Conservation (phyloP, 2,888 invertebrate species). For the Tineola bisselliella region DNA sequence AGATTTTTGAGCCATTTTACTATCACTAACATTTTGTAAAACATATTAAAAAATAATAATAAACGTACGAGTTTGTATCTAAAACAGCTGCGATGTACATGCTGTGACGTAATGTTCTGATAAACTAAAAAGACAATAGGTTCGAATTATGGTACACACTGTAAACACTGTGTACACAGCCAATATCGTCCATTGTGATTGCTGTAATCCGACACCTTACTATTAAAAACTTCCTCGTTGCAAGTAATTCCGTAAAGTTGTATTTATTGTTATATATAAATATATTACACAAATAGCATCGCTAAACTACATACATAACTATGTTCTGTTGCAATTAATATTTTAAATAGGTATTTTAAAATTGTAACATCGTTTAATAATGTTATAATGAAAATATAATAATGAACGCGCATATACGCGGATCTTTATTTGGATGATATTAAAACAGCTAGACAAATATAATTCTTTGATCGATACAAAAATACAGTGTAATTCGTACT, state of each 20-base stretch:
- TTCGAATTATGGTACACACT: neutral
- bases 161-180: conserved; percentile 34
- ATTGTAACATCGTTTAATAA: neutral
- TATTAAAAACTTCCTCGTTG: conserved; percentile 25
- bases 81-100: conserved; percentile 29
- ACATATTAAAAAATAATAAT: neutral
- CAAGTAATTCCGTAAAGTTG: neutral
- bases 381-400: neutral
- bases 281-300: neutral
- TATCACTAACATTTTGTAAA: too few species aligned
- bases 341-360: neutral
- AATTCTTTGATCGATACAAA: neutral
- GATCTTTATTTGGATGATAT: neutral
- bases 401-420: neutral
- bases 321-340: neutral
- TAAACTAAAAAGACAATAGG: conserved; percentile 41
- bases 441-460: neutral
- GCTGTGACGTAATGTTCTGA: conserved; percentile 36
- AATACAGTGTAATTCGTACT: neutral
- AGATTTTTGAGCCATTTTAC: too few species aligned
- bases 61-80: conserved; percentile 9
- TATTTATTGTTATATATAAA: too few species aligned
- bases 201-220: neutral
- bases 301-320: neutral
- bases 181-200: conserved; percentile 38